Base-by-base conservation (phyloP, 2,888 invertebrate species). In the Pomacea canaliculata region DNA sequence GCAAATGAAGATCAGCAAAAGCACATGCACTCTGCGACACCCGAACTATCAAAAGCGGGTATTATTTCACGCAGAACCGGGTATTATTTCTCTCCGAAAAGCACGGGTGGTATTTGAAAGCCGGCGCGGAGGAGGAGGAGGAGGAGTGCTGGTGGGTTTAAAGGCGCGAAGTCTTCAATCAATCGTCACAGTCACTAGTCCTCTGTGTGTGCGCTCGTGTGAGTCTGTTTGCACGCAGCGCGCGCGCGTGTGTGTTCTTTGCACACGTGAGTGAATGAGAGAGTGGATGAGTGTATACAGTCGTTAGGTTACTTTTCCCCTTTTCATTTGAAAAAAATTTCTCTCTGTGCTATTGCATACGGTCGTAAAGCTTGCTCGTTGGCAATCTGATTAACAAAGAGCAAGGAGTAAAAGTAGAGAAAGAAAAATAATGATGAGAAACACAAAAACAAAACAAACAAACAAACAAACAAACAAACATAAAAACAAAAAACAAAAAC, bases 21-120 rank as follows among this genome's bases (percentile, higher is more conserved):
- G 66, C 13, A 49, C 16, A 13, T 23, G 69, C 69, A 69, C 69
- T 69, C 19, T 19, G 19, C 48, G 49, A 69, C 69, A 48, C 69
- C 8, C 48, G 46, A 49, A 49, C 18, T 69, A 49, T 69, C 23
- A 69, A 69, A 69, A 48, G 51, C n/a, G 48, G 19, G 69, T 69
- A 69, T 69, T 69, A 69, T 69, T 49, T 69, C 69, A 46, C 19
- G 10, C 63, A 12, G 12, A 56, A 16, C 51, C 51, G 12, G 10
- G 51, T 56, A 56, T 56, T 56, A 56, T 56, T 56, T 16, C 51
- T 13, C 51, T 16, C 51, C 12, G 10, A 56, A 56, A 16, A 13
- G 51, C 51, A 56, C 51, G 51, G 23, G 51, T 13, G 51, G 51
- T 56, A 56, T 4, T 13, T 56, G 51, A 56, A 56, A 56, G 51